phyloP scores from a whole-genome alignment of 1,140 invertebrate genomes.

The Drosophila malerkotliana region DNA sequence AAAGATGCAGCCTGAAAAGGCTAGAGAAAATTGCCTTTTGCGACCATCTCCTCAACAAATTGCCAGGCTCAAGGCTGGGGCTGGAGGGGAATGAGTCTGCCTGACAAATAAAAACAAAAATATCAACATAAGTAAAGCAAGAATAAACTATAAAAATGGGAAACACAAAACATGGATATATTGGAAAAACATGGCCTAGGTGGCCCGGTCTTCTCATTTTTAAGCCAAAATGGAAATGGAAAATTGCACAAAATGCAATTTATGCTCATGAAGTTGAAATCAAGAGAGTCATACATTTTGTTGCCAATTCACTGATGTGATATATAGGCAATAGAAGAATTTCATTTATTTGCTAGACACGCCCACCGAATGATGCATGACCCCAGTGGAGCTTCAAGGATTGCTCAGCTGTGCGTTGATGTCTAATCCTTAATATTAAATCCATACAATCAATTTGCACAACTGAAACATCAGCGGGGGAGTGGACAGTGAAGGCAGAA shows the following conservation, averaged over 20 bases:
- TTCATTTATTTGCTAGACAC: conserved; percentile 50
- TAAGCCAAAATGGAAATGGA: conserved; percentile 45
- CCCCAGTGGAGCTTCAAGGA: conserved; percentile 37
- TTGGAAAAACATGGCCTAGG: conserved; percentile 52
- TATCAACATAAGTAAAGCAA: conserved; percentile 31
- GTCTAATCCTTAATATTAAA: conserved; percentile 76
- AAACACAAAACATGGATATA: conserved; percentile 13
- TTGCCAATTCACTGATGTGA: conserved; percentile 32
- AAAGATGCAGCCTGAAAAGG: conserved; percentile 57
- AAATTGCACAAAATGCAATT: conserved; percentile 62
- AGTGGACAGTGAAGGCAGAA: not conserved
- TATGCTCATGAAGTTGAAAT: conserved; percentile 49
- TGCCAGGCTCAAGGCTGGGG: not conserved
- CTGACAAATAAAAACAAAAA: conserved; percentile 44
- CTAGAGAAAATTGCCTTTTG: conserved; percentile 69
- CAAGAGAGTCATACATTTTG: conserved; percentile 32
- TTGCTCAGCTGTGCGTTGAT: conserved; percentile 62
- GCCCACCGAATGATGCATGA: conserved; percentile 42
- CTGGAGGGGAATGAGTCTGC: not conserved
- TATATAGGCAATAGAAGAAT: conserved; percentile 31
- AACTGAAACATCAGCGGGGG: not conserved
- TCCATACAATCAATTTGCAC: conserved; percentile 75
- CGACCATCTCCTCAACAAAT: conserved; percentile 30
- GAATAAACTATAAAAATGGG: conserved; percentile 51
- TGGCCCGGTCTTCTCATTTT: conserved; percentile 14